Evolutionary conservation across 2,797 vertebrate species (phyloP).

Genomic region (Aeoliscus strigatus): DNA sequence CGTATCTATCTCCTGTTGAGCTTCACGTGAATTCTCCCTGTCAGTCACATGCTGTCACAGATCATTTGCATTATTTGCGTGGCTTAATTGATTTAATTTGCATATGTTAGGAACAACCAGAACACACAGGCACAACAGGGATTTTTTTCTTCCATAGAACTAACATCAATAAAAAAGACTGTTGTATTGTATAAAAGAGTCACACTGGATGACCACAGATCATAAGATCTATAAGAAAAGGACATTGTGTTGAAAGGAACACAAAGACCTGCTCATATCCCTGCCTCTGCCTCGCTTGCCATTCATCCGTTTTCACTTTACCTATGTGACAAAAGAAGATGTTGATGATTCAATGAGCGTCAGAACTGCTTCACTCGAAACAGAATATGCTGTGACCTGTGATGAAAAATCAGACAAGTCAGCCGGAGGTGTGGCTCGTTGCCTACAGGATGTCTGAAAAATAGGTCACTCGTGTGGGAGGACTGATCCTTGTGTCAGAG

Average conservation of each 20-base stretch:
- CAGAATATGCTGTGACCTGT: conserved; percentile 46
- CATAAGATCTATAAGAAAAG: conserved; percentile 24
- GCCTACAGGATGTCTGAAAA: conserved; percentile 64
- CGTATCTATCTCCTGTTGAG: too few relatives aligned
- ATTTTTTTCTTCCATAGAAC: conserved; percentile 1
- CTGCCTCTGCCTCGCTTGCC: conserved; percentile 26
- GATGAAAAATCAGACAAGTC: conserved; percentile 49
- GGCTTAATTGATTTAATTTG: conserved; percentile 14
- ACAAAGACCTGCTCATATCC: conserved; percentile 22
- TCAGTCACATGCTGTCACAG: conserved; percentile 3
- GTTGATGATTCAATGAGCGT: conserved; percentile 41
- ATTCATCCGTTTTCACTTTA: conserved; percentile 49
- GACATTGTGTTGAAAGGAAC: conserved; percentile 23
- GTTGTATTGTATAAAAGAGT: too few relatives aligned
- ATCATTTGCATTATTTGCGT: conserved; percentile 19
- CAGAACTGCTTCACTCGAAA: conserved; percentile 26
- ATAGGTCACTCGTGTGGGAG: conserved; percentile 55
- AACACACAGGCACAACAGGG: conserved; percentile 4
- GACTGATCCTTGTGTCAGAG: conserved; percentile 48
- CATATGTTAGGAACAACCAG: conserved; percentile 3
- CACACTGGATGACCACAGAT: conserved; percentile 8
- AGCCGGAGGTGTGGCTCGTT: conserved; percentile 55
- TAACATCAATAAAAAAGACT: not conserved
- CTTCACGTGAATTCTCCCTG: conserved; percentile 3
- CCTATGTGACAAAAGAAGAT: conserved; percentile 35